Base-by-base conservation (phyloP, 2,888 invertebrate species). In the Dermolepida albohirtum region DNA sequence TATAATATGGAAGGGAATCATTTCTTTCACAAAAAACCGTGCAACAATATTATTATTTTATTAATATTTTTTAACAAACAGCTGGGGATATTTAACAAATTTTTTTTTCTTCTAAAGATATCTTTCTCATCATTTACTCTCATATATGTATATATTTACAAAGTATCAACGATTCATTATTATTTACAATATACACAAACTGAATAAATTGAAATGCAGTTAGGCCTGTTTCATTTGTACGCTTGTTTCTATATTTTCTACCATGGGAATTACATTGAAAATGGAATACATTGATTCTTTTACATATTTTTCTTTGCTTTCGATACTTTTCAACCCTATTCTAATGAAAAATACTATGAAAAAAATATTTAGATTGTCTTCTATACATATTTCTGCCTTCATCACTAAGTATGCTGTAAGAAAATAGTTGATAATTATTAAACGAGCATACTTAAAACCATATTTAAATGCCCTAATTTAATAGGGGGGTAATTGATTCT, bases 211-310 rank as follows among this genome's bases (percentile, higher is more conserved):
- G 66, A 72, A 72, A 74, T 74, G 74, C 71, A 74, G 77, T 80
- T 79, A 79, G 79, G 82, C 83, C 82, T 82, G 80, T 78, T 66
- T 78, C 78, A 81, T 82, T 80, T 82, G 82, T 82, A 81, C 78
- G 79, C 79, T 80, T 79, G 74, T 78, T 78, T 81, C 80, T 47
- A 10, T 29, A 43, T 62, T 47, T 34, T 34, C 47, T 34, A 62
- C 34, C 16, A 14, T 62, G 17, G 47, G 44, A 62, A 47, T 59
- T 34, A 29, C 34, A 12, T 47, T 12, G 77, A 73, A 75, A 78
- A 77, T 78, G 75, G 79, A 79, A 79, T 78, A 72, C 49, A 44
- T 43, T 43, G 8, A 34, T 64, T 50, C 34, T 22, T 29, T 62
- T 62, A 27, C 43, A 12, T 41, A 51, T 34, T 16, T 39, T 40